phyloP scores from a whole-genome alignment of 2,797 vertebrate genomes.

The Echiichthys vipera region DNA sequence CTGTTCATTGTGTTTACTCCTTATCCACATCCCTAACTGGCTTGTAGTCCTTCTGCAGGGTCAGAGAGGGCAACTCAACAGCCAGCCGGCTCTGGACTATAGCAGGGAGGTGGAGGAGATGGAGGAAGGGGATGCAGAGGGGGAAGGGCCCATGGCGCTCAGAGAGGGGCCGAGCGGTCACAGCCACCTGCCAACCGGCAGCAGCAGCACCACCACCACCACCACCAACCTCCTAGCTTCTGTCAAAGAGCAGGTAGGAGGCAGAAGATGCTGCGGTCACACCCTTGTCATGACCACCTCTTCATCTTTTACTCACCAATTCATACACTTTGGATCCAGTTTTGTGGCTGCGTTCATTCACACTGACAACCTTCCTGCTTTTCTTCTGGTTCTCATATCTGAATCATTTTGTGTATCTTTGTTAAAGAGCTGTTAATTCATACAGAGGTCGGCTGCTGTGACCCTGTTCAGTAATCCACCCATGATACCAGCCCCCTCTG shows the following conservation, averaged over 20 bases:
- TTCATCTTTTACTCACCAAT: background rate
- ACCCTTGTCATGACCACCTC: slow-evolving; percentile 19
- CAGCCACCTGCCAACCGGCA: slow-evolving; percentile 83
- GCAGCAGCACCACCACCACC: slow-evolving; percentile 83
- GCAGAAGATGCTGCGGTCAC: slow-evolving; percentile 38
- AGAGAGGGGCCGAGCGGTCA: slow-evolving; percentile 86
- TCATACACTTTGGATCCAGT: background rate
- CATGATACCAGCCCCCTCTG: background rate
- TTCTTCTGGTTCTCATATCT: background rate
- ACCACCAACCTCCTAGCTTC: slow-evolving; percentile 97
- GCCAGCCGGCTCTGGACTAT: slow-evolving; percentile 54
- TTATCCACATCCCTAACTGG: slow-evolving; percentile 53
- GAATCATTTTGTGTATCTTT: background rate
- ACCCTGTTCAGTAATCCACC: background rate
- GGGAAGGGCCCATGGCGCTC: slow-evolving; percentile 76
- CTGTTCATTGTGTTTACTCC: slow-evolving; percentile 7
- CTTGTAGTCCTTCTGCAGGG: slow-evolving; percentile 61
- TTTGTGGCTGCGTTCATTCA: background rate
- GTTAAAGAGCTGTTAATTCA: background rate
- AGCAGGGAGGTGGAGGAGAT: slow-evolving; percentile 85
- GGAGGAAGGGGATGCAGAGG: slow-evolving; percentile 85
- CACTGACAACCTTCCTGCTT: background rate
- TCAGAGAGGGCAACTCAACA: slow-evolving; percentile 66
- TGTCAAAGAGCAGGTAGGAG: slow-evolving; percentile 95
- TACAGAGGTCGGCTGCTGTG: background rate